A percentile compares a stretch with the other conserved stretches of the same genome.
phyloP scores from a whole-genome alignment of 2,797 vertebrate genomes.

The Ficedula albicollis region DNA sequence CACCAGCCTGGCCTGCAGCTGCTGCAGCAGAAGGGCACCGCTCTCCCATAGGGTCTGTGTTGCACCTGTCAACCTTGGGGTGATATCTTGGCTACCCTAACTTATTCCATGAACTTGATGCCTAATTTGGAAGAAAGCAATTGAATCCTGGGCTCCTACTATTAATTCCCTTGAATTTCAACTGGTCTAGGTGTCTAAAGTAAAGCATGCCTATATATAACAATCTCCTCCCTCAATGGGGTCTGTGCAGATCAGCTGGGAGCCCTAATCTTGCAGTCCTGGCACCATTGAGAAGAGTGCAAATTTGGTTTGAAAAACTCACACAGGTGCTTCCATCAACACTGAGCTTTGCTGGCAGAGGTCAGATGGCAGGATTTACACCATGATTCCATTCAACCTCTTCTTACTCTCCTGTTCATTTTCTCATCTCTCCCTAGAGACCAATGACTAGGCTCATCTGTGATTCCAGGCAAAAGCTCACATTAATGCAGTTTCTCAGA shows the following conservation, averaged over 20 bases:
- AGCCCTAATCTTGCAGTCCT: neutral
- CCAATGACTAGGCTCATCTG: neutral
- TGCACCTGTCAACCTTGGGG: neutral
- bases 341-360: neutral
- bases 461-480: slow-evolving; percentile 1
- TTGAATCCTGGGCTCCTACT: neutral
- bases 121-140: neutral
- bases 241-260: neutral
- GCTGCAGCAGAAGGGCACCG: neutral
- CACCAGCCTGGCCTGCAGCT: neutral
- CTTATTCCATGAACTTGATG: neutral
- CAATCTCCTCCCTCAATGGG: neutral
- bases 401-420: neutral
- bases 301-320: neutral
- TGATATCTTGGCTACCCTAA: neutral
- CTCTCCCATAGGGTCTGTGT: neutral
- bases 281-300: neutral
- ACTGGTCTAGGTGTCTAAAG: neutral
- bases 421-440: neutral
- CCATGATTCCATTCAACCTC: neutral
- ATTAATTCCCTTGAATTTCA: neutral
- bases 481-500: slow-evolving; percentile 18
- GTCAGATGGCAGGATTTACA: neutral
- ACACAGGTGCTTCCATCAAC: neutral
- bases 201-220: neutral